Percentiles rank a stretch among this genome's conserved stretches.
phyloP scores from a whole-genome alignment of 1,140 invertebrate genomes.

The Ericerus pela region DNA sequence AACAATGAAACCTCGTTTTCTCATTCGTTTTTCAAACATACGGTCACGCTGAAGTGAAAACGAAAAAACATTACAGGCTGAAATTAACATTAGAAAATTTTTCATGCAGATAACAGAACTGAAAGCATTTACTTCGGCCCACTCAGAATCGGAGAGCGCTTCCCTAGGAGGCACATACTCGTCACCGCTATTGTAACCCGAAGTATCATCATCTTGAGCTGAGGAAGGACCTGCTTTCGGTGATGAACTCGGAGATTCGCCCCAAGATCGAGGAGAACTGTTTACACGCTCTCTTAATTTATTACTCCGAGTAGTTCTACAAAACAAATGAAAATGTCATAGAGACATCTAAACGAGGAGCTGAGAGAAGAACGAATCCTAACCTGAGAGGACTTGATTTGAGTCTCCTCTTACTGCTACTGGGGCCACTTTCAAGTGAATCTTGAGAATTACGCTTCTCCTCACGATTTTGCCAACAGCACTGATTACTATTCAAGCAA shows the following conservation, averaged over 20 bases:
- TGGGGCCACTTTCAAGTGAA: conserved; percentile 32
- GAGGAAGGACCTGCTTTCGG: conserved; percentile 30
- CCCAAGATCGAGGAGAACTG: conserved; percentile 21
- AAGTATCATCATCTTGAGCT: conserved; percentile 29
- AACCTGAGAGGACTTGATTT: conserved; percentile 40
- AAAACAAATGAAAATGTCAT: conserved; percentile 18
- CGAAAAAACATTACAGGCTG: conserved; percentile 8
- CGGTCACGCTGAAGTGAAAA: conserved; percentile 38
- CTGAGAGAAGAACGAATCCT: neutral
- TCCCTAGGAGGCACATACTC: conserved; percentile 47
- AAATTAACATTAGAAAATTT: neutral
- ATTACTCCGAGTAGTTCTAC: conserved; percentile 31
- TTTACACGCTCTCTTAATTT: conserved; percentile 29
- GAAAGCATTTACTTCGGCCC: conserved; percentile 36
- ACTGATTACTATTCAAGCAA: conserved; percentile 31
- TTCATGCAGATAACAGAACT: conserved; percentile 1
- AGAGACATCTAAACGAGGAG: conserved; percentile 2
- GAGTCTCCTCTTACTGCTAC: conserved; percentile 43
- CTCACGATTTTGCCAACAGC: conserved; percentile 29
- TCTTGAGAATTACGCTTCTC: conserved; percentile 38
- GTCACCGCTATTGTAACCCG: conserved; percentile 61
- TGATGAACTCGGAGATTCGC: conserved; percentile 19
- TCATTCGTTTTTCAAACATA: conserved; percentile 55
- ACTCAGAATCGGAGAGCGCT: conserved; percentile 41
- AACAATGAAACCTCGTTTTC: conserved; percentile 61